Base-by-base conservation (phyloP, 2,113 vertebrate genomes). In the Carettochelys insculpta region DNA sequence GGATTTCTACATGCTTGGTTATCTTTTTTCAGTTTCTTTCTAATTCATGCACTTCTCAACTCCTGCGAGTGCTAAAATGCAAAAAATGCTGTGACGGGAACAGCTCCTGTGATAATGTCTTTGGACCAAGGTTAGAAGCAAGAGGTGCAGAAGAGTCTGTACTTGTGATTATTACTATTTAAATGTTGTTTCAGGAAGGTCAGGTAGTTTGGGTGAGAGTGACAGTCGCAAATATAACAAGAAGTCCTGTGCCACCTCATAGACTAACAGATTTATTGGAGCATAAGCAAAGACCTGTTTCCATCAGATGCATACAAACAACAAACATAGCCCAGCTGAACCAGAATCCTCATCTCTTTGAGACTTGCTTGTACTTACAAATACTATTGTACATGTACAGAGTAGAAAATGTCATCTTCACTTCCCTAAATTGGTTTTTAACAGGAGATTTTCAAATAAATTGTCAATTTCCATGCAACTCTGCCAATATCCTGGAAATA, bases 111-210 rank as follows among this genome's bases (percentile, higher is more conserved):
- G 20, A 68, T 29, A 9, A 5, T 53, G 17, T 4, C 80, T 16
- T 34, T 80, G 13, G 38, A 75, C 47, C 84, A 75, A 86, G 10
- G 10, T 24, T 56, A 77, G 25, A 31, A 88, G 14, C 3, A 86
- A 24, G 80, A 89, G 51, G 61, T 16, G 41, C 1, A 0, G 2
- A 24, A 51, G 76, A 83, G 0, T 45, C 27, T 27, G 22, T 38
- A 73, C 78, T 61, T n/a, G 13, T 79, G 12, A 41, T 13, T 13
- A 61, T 65, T 1, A 12, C 50, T 8, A 79, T 77, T 90, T 43
- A 82, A 77, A 11, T 22, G 41, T 80, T 58, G 11, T 91, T 80
- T 41, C 77, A 85, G 11, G 41, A 76, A 85, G 80, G 58, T 38
- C 61, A 24, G 38, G 38, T 71, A 71, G 38, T 71, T 71, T 41